Evolutionary conservation across 1,140 invertebrate genomes (phyloP).

Genomic region (Macrobrachium nipponense): DNA sequence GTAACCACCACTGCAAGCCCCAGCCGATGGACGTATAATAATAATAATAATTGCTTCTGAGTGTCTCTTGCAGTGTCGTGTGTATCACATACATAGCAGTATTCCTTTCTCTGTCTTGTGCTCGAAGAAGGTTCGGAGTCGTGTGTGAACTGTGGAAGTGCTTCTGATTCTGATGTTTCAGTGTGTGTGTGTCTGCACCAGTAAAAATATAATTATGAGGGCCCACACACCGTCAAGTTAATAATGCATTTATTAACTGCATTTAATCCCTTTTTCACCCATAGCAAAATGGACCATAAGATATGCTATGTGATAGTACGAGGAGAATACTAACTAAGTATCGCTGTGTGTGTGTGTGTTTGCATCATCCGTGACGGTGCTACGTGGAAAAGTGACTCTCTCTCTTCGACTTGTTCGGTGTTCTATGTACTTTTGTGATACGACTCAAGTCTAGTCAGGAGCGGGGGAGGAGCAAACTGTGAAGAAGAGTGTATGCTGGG

Average conservation of each 20-base stretch:
- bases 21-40: conserved; percentile 38
- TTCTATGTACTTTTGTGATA: conserved; percentile 59
- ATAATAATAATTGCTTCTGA: conserved; percentile 37
- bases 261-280: conserved; percentile 45
- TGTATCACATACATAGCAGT: conserved; percentile 58
- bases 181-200: conserved; percentile 44
- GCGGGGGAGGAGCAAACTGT: conserved; percentile 59
- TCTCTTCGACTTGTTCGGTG: conserved; percentile 57
- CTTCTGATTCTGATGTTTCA: conserved; percentile 25
- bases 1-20: conserved; percentile 50
- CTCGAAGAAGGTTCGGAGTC: conserved; percentile 32
- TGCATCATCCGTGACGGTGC: conserved; percentile 60
- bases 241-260: conserved; percentile 44
- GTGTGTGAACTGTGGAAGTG: conserved; percentile 40
- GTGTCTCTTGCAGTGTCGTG: conserved; percentile 61
- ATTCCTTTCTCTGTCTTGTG: conserved; percentile 55
- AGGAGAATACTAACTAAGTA: conserved; percentile 45
- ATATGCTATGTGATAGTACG: conserved; percentile 52
- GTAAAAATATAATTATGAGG: conserved; percentile 31
- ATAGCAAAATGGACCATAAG: conserved; percentile 57
- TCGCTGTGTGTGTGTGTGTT: conserved; percentile 30
- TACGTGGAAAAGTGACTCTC: conserved; percentile 51
- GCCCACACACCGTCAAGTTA: conserved; percentile 44
- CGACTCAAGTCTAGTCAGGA: conserved; percentile 57
- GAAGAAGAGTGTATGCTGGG: conserved; percentile 34